Percentiles rank a stretch among this genome's conserved stretches.
phyloP scores from a whole-genome alignment of 2,888 invertebrate genomes.

The Melieria omissa region DNA sequence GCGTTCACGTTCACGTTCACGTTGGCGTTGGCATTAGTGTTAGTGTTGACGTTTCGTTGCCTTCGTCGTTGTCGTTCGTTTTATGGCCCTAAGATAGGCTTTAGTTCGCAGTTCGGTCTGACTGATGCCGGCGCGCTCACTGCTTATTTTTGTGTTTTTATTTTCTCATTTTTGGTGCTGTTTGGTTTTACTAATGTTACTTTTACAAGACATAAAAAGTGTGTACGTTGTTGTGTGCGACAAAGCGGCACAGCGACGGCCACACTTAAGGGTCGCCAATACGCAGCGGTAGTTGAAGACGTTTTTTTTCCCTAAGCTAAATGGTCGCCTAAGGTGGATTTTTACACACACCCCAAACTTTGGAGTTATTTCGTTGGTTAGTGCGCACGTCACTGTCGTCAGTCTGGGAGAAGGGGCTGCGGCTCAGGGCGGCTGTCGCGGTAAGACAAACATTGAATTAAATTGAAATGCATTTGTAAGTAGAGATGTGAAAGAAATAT shows the following conservation, averaged over 20 bases:
- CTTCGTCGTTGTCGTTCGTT: background rate
- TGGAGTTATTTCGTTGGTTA: background rate
- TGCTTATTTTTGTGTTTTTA: constrained; percentile 8
- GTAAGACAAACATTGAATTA: constrained; percentile 24
- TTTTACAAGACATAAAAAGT: constrained; percentile 32
- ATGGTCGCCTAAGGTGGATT: no score
- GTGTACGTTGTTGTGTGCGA: no score
- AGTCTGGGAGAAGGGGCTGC: background rate
- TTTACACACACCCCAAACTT: no score
- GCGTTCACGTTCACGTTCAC: constrained; percentile 16
- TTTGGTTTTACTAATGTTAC: constrained; percentile 29
- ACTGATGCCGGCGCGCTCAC: constrained; percentile 10
- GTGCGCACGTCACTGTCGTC: background rate
- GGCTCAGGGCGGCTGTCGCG: background rate
- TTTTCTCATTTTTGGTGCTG: constrained; percentile 2
- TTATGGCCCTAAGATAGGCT: constrained; percentile 25
- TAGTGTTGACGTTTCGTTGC: background rate
- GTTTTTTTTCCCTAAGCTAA: no score
- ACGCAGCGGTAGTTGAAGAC: no score
- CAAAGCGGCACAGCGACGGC: no score
- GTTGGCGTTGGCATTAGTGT: background rate
- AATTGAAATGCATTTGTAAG: constrained; percentile 36
- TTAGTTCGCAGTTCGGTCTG: constrained; percentile 10
- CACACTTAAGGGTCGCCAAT: no score
- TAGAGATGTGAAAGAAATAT: constrained; percentile 28